These are phyloP conservation scores for Dilophus febrilis DNA, from an alignment of 2,888 invertebrate species.

Conservation along the genomic window DNA sequence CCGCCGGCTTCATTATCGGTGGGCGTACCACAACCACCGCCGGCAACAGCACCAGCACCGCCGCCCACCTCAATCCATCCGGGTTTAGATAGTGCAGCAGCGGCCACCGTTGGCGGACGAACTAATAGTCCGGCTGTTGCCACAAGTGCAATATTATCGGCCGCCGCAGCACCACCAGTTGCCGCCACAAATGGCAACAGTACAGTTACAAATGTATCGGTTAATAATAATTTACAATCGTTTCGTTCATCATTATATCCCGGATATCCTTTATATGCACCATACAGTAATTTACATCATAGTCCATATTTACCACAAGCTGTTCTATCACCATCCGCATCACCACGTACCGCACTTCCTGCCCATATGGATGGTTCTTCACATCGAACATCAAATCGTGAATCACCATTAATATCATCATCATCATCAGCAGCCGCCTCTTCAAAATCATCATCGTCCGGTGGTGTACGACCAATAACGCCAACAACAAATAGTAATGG, in stretches of 20 bases:
- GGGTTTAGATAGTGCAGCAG: constrained; percentile 20
- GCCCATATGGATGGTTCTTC: constrained; percentile 39
- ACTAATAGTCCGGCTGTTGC: constrained; percentile 31
- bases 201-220: constrained; percentile 12
- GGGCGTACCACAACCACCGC: constrained; percentile 16
- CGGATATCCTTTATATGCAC: constrained; percentile 49
- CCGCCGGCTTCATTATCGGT: constrained; percentile 26
- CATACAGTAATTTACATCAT: constrained; percentile 55
- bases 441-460: no score
- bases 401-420: constrained; percentile 18
- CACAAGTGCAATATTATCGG: constrained; percentile 16
- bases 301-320: constrained; percentile 51
- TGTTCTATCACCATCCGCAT: constrained; percentile 29
- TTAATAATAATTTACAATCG: constrained; percentile 21
- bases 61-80: constrained; percentile 23
- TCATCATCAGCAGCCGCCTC: no score
- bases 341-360: constrained; percentile 46
- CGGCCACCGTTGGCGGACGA: constrained; percentile 23
- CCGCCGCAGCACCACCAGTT: constrained; percentile 17
- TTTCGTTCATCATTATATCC: constrained; percentile 29
- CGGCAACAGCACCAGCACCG: constrained; percentile 22
- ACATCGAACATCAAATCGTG: constrained; percentile 15
- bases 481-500: constrained; percentile 9
- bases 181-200: constrained; percentile 20
- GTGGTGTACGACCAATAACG: constrained; percentile 15